Evolutionary conservation across 2,888 invertebrate species (phyloP).

Genomic region (Microchrysa polita): DNA sequence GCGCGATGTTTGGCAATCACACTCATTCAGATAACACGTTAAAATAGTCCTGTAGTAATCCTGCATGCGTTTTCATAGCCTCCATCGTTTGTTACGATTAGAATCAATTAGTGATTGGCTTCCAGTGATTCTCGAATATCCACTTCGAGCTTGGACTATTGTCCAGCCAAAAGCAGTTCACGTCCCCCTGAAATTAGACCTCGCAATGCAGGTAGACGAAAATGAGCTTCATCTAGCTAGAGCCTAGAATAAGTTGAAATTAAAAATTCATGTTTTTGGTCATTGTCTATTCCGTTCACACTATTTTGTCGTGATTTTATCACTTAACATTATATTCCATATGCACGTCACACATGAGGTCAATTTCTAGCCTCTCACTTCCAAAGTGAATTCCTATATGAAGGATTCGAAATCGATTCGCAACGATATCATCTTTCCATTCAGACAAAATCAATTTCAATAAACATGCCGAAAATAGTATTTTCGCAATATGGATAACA

Average conservation of each 20-base stretch:
- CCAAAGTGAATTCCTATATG: background rate
- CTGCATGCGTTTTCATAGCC: background rate
- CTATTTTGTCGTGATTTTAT: too few species aligned
- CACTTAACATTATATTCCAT: background rate
- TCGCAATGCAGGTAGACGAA: too few species aligned
- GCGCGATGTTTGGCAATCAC: background rate
- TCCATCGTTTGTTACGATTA: conserved; percentile 25
- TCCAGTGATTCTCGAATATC: background rate
- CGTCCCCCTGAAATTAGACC: too few species aligned
- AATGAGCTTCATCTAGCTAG: too few species aligned
- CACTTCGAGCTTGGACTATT: background rate
- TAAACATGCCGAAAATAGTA: conserved; percentile 47
- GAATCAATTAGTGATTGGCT: conserved; percentile 5
- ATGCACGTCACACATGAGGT: background rate
- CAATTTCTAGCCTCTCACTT: background rate
- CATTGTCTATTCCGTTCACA: too few species aligned
- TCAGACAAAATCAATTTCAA: conserved; percentile 50
- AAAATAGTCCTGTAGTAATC: conserved; percentile 11
- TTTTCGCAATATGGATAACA: conserved; percentile 33
- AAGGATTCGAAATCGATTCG: conserved; percentile 10
- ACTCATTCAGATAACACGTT: background rate
- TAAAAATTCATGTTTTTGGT: too few species aligned
- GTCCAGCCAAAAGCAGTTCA: background rate
- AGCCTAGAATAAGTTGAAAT: too few species aligned
- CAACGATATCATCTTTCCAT: conserved; percentile 37